Percentiles rank a stretch among this genome's conserved stretches.
phyloP scores from a whole-genome alignment of 2,888 invertebrate genomes.

The Eupithecia tripunctaria region DNA sequence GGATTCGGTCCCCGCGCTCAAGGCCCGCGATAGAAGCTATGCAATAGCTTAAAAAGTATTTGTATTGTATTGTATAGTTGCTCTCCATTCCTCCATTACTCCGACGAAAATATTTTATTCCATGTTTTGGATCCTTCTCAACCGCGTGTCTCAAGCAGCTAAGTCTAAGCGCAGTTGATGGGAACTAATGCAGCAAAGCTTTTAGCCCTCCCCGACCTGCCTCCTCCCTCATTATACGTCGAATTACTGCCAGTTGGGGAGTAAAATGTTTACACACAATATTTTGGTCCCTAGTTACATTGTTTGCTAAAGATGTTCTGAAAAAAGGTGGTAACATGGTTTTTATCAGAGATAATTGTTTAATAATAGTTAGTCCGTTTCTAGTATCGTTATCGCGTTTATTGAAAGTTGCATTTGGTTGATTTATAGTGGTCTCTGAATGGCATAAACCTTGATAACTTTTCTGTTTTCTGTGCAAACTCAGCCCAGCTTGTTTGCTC shows the following conservation, averaged over 20 bases:
- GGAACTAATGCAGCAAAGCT: conserved; percentile 77
- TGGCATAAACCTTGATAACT: no score
- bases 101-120: background rate
- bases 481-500: no score
- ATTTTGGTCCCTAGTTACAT: conserved; percentile 10
- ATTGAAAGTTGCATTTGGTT: background rate
- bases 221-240: conserved; percentile 32
- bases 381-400: background rate
- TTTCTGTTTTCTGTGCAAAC: no score
- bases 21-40: no score
- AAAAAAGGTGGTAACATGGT: background rate
- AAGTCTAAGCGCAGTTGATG: conserved; percentile 64
- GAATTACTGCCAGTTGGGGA: conserved; percentile 31
- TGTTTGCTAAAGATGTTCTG: conserved; percentile 3
- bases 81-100: background rate
- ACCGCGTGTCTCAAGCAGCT: conserved; percentile 44
- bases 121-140: background rate
- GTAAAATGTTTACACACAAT: conserved; percentile 28
- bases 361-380: background rate
- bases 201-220: conserved; percentile 58
- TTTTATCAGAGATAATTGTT: background rate
- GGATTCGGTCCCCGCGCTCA: no score
- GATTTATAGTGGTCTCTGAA: no score
- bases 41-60: no score
- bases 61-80: no score